These are phyloP conservation scores for Gymnoscelis rufifasciata DNA, from an alignment of 2,888 invertebrate species.

Conservation along the genomic window DNA sequence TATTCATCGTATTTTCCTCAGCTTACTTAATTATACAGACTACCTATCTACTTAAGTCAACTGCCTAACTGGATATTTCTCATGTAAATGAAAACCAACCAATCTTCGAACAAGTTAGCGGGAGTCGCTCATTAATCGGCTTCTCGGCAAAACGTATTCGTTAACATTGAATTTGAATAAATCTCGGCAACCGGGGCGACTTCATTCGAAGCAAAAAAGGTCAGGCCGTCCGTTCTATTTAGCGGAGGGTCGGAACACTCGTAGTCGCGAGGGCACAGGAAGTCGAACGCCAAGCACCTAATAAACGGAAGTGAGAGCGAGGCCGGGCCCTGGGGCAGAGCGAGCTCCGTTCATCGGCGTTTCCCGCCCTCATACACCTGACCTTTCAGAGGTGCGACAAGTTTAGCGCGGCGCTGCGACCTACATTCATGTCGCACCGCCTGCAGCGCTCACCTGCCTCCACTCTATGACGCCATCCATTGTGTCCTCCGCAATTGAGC, in stretches of 20 bases:
- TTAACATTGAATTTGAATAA: slow-evolving; percentile 57
- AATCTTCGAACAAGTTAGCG: slow-evolving; percentile 43
- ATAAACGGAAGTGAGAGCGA: slow-evolving; percentile 64
- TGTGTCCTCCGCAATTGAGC: slow-evolving; percentile 62
- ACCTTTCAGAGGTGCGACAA: slow-evolving; percentile 73
- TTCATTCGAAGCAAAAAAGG: slow-evolving; percentile 39
- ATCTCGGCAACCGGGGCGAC: slow-evolving; percentile 35
- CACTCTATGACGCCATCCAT: slow-evolving; percentile 36
- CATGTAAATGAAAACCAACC: slow-evolving; percentile 43
- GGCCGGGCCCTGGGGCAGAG: slow-evolving; percentile 36
- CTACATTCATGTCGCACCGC: slow-evolving; percentile 58
- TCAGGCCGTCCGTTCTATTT: slow-evolving; percentile 36
- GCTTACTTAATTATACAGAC: slow-evolving; percentile 17
- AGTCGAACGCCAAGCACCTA: slow-evolving; percentile 53
- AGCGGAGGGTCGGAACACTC: slow-evolving; percentile 37
- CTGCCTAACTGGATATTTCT: slow-evolving; percentile 27
- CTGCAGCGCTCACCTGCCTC: slow-evolving; percentile 36
- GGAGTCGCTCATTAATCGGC: slow-evolving; percentile 49
- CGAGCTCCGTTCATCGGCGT: slow-evolving; percentile 63
- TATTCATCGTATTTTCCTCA: not conserved
- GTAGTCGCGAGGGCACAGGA: slow-evolving; percentile 42
- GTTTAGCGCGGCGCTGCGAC: slow-evolving; percentile 72
- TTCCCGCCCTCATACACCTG: slow-evolving; percentile 77
- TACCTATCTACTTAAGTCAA: slow-evolving; percentile 21
- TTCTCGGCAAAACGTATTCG: slow-evolving; percentile 43